Evolutionary conservation across 2,888 invertebrate species (phyloP).

Genomic region (Eupithecia exiguata): DNA sequence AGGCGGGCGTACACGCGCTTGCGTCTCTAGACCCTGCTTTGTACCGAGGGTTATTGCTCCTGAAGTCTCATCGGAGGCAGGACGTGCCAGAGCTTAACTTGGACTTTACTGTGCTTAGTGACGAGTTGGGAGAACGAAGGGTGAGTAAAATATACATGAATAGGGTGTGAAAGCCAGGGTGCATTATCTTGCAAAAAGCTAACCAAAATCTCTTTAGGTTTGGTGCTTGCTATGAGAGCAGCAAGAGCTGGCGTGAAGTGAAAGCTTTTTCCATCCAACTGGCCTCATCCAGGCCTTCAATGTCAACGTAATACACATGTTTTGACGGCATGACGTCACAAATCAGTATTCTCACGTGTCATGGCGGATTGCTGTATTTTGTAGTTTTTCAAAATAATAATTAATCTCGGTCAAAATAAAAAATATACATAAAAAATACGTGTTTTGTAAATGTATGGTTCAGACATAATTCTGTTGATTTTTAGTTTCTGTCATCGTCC

Average conservation of each 20-base stretch:
- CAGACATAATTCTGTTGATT: too few relatives aligned
- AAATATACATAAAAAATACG: too few relatives aligned
- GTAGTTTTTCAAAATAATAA: too few relatives aligned
- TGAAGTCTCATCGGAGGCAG: slow-evolving; percentile 91
- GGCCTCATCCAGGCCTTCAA: background rate
- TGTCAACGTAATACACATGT: too few relatives aligned
- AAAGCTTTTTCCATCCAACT: background rate
- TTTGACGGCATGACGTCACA: too few relatives aligned
- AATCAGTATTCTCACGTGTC: too few relatives aligned
- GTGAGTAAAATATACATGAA: slow-evolving; percentile 65
- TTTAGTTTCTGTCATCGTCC: too few relatives aligned
- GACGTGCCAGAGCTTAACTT: slow-evolving; percentile 95
- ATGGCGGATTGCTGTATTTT: too few relatives aligned
- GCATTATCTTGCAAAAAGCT: too few relatives aligned
- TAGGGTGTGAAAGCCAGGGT: background rate
- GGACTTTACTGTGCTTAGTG: slow-evolving; percentile 96
- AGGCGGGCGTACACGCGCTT: slow-evolving; percentile 95
- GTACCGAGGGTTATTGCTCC: slow-evolving; percentile 94
- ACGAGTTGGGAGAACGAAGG: slow-evolving; percentile 94
- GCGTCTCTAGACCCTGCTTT: slow-evolving; percentile 96
- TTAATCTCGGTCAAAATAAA: too few relatives aligned
- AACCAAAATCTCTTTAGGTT: too few relatives aligned
- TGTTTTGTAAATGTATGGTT: too few relatives aligned
- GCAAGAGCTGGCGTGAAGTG: background rate
- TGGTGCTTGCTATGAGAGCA: background rate